Base-by-base conservation (phyloP, 2,888 invertebrate species). In the Caenorhabditis sinica region DNA sequence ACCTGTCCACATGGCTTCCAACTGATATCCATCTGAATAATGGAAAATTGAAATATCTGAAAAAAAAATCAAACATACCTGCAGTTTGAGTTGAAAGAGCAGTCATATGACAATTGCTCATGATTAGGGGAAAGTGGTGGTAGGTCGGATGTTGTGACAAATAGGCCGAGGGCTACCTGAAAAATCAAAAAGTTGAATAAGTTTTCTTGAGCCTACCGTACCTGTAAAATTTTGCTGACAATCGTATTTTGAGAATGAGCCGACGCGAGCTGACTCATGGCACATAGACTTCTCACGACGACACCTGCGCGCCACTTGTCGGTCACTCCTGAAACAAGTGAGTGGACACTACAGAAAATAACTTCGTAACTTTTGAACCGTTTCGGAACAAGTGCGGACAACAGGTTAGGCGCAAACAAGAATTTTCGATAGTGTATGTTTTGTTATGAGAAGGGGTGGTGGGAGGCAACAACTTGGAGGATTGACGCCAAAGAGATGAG, bases 111-210 rank as follows among this genome's bases (percentile, higher is more conserved):
- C 13, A 91, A 63, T 5, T 86, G 73, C 15, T 87, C 80, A 72
- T 89, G 86, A 36, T 85, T 82, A 13, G 72, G 63, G 3, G 88
- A 74, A 17, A 90, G 65, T 15, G 84, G 75, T 0, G 91, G 91
- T 33, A 92, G 71, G 68, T 92, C 92, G 9, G 87, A 79, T 13
- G 92, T 92, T 11, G 92, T 92, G 2, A 92, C 92, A 76, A 92
- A 92, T 8, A 92, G 82, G 4, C 92, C 92, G 1, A 92, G 86
- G 2, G 92, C 92, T 9, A 92, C 89, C 88, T 90, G 53, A 71
- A 36, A 36, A 36, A 36, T 36, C 33, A n/a, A 15, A 58, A 77
- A 0, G 6, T 61, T 20, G 17, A 49, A n/a, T 20, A 28, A 30
- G 2, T 49, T 20, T 49, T n/a, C n/a, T n/a, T n/a, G 1, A n/a